Evolutionary conservation across 2,888 invertebrate genomes (phyloP), one percentile per base, ranked within the genome.

Genomic region (Scelioninae gen. 1): DNA sequence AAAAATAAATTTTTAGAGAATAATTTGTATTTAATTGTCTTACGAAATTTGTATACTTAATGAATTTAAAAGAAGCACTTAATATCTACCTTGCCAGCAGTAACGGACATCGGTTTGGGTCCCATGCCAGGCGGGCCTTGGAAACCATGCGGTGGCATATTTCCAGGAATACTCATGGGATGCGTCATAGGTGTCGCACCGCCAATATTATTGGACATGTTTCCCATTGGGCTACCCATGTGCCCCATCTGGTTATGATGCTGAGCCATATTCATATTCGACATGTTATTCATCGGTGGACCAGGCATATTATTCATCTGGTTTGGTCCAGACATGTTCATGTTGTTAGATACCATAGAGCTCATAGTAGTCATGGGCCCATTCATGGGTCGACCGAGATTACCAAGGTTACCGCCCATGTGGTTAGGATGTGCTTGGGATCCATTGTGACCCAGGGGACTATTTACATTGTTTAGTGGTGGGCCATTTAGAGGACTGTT

Each of bases 91-190:
- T 97, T 97, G 56, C 96, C 96, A 65, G 97, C 97, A 91, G 97
- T 96, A 83, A 97, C 97, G 87, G 98, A 97, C 96, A 98, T 96
- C 11, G 98, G 97, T 92, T 97, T 97, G 1, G 96, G 96, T 34
- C 96, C 96, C 94, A 95, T 91, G 75, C 94, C 94, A 5, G 93
- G 93, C 49, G 94, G 93, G 58, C 93, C 93, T 87, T 93, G 93
- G 82, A 93, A 92, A 72, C 94, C 94, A 79, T 93, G 93, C n/a
- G 92, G 92, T 32, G 92, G 90, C 93, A 94, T 94, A 3, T 94
- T 94, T n/a, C 94, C 94, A 43, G 90, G 91, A 88, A 93, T 92
- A 71, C 91, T 92, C 69, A 93, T 92, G 47, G 92, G 92, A 88
- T 93, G 93, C 85, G 94, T 93, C 90, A 93, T 92, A 5, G 93